Evolutionary conservation across 1,140 invertebrate genomes (phyloP).

Genomic region (Mizuhopecten yessoensis): DNA sequence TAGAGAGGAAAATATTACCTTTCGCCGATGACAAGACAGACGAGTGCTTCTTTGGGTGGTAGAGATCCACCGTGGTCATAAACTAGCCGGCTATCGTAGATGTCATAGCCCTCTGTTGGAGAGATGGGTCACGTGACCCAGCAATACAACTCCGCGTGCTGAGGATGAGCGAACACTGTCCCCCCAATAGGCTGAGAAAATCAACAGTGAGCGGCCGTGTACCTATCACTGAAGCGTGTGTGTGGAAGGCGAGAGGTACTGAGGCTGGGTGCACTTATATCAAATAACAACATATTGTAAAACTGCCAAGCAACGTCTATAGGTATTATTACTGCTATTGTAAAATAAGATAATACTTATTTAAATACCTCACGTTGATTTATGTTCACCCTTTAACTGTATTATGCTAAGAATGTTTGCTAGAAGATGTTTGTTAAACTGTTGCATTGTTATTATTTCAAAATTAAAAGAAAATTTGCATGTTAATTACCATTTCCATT

Average conservation of each 20-base stretch:
- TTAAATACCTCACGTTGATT: too few relatives aligned
- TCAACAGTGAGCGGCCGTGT: not conserved
- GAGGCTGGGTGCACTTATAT: slow-evolving; percentile 1
- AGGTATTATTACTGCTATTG: too few relatives aligned
- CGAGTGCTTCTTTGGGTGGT: slow-evolving; percentile 11
- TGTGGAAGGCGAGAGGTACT: not conserved
- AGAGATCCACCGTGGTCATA: slow-evolving; percentile 31
- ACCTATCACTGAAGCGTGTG: not conserved
- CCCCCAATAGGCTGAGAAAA: not conserved
- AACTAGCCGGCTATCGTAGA: not conserved
- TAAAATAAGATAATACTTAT: too few relatives aligned
- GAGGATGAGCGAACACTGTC: slow-evolving; percentile 29
- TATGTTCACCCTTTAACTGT: too few relatives aligned
- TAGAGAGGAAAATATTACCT: slow-evolving; percentile 39
- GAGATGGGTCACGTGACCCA: slow-evolving; percentile 22
- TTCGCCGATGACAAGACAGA: slow-evolving; percentile 3
- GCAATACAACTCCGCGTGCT: slow-evolving; percentile 18
- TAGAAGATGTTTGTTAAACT: too few relatives aligned
- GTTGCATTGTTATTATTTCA: too few relatives aligned
- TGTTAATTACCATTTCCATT: too few relatives aligned
- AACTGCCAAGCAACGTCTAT: too few relatives aligned
- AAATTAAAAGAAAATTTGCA: too few relatives aligned
- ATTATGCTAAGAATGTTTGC: too few relatives aligned
- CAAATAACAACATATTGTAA: not conserved
- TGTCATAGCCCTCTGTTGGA: slow-evolving; percentile 12